A percentile compares a stretch with the other conserved stretches of the same genome.
Conservation (phyloP, 1,140 invertebrate genomes). For the Muscidifurax raptorellus region DNA sequence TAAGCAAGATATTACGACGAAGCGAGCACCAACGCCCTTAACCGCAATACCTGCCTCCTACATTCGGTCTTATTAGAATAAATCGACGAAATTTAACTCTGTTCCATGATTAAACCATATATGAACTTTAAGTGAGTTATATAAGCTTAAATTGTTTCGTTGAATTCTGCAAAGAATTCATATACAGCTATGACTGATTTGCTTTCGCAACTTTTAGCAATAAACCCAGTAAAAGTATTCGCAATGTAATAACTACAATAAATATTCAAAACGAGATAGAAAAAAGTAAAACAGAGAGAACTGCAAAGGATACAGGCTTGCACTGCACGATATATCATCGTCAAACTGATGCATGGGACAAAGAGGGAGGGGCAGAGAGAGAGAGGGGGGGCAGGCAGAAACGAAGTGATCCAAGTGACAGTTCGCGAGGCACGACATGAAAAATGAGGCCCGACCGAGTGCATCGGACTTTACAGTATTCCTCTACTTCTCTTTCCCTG, state of each 20-base stretch:
- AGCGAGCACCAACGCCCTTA: background rate
- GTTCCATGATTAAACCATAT: background rate
- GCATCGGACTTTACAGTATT: slow-evolving; percentile 42
- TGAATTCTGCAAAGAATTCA: background rate
- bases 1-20: slow-evolving; percentile 10
- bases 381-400: slow-evolving; percentile 29
- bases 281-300: background rate
- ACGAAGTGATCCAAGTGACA: slow-evolving; percentile 58
- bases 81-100: background rate
- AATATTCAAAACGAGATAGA: background rate
- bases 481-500: background rate
- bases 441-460: slow-evolving; percentile 54
- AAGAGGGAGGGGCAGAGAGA: background rate
- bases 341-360: slow-evolving; percentile 54
- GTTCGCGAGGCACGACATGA: slow-evolving; percentile 48
- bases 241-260: background rate
- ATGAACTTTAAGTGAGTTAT: background rate
- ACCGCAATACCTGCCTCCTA: background rate
- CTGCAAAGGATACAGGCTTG: background rate
- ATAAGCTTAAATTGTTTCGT: background rate
- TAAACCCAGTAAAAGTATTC: background rate
- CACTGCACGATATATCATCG: slow-evolving; percentile 58
- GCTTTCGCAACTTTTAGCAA: no score
- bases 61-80: slow-evolving; percentile 22
- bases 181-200: background rate